Evolutionary conservation across 2,113 vertebrate species (phyloP).

Genomic region (Camarhynchus parvulus): DNA sequence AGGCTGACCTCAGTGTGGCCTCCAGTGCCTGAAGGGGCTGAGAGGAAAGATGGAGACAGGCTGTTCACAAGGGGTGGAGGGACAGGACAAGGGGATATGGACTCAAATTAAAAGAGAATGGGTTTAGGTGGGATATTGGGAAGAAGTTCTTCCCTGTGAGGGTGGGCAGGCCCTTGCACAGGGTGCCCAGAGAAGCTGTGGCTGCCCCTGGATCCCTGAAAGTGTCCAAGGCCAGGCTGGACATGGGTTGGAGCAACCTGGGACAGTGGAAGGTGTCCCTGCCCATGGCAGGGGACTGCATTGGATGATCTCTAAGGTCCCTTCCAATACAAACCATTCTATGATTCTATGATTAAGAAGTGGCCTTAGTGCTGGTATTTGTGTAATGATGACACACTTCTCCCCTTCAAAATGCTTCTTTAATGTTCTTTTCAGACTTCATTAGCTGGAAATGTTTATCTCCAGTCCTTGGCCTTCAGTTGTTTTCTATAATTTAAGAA

Average conservation of each 20-base stretch:
- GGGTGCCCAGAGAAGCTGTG: not conserved
- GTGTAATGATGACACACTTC: not conserved
- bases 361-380: not conserved
- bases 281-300: not conserved
- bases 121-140: not conserved
- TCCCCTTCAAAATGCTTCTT: not conserved
- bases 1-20: rapidly evolving
- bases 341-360: not conserved
- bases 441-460: not conserved
- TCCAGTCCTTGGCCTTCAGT: not conserved
- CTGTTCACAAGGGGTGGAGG: not conserved
- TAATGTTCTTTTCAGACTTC: not conserved
- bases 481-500: not conserved
- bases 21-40: rapidly evolving
- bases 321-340: not conserved
- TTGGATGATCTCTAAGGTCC: not conserved
- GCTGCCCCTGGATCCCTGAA: not conserved
- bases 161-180: not conserved
- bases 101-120: not conserved
- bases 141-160: rapidly evolving
- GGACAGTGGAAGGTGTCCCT: not conserved
- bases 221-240: not conserved
- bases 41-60: no score
- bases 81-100: not conserved
- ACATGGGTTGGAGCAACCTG: not conserved